These are phyloP conservation scores for Cyphomyrmex costatus DNA, from an alignment of 1,140 invertebrate species.

Conservation along the genomic window DNA sequence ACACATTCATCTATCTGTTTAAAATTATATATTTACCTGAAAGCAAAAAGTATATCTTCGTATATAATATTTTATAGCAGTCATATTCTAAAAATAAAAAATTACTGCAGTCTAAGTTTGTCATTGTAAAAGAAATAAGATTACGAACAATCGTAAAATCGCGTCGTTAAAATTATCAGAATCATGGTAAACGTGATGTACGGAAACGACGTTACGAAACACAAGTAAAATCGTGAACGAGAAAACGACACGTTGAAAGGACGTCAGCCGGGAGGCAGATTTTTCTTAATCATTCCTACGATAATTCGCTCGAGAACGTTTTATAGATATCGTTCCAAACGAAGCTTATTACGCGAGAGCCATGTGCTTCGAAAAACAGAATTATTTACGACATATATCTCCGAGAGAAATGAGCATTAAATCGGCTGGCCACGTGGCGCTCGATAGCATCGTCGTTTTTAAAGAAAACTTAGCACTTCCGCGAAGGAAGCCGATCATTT, in stretches of 20 bases:
- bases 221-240: slow-evolving; percentile 1
- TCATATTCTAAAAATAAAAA: not conserved
- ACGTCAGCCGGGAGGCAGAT: not conserved
- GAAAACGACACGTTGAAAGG: not conserved
- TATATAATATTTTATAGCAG: not conserved
- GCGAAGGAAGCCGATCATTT: slow-evolving; percentile 75
- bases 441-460: slow-evolving; percentile 55
- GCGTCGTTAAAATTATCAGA: slow-evolving; percentile 8
- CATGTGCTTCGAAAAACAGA: slow-evolving; percentile 23
- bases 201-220: not conserved
- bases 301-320: not conserved
- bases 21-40: not conserved
- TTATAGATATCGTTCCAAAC: not conserved
- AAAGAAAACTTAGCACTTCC: slow-evolving; percentile 67
- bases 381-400: slow-evolving; percentile 34
- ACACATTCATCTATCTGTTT: not conserved
- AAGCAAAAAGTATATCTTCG: not conserved
- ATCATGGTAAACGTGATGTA: not conserved
- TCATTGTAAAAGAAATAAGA: not conserved
- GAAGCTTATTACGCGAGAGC: not conserved
- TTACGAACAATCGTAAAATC: not conserved
- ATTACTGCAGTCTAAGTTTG: not conserved
- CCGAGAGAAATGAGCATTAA: slow-evolving; percentile 50
- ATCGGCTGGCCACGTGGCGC: slow-evolving; percentile 49
- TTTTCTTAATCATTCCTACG: not conserved